A percentile compares a stretch with the other conserved stretches of the same genome.
Conservation (phyloP, 2,888 invertebrate genomes). For the Ectobius pallidus region DNA sequence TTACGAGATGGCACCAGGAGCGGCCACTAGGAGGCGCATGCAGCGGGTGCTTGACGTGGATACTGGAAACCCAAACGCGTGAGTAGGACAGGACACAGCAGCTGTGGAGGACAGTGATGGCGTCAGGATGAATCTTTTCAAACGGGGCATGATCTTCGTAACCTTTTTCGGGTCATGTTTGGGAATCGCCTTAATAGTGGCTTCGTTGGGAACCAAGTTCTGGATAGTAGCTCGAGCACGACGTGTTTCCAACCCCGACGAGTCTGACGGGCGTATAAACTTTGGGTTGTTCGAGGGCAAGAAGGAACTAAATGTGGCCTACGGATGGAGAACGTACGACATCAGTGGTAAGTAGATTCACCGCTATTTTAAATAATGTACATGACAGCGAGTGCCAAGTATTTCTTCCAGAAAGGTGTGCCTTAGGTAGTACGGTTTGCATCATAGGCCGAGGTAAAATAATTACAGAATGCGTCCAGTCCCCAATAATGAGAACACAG, state of each 20-base stretch:
- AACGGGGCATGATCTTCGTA: constrained; percentile 78
- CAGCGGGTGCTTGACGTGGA: constrained; percentile 4
- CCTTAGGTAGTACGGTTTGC: too few relatives aligned
- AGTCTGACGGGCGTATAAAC: constrained; percentile 76
- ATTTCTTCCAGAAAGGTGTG: too few relatives aligned
- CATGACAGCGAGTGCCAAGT: too few relatives aligned
- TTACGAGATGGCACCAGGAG: too few relatives aligned
- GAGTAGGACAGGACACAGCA: background rate
- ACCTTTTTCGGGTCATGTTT: constrained; percentile 81
- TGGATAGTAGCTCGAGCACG: constrained; percentile 81
- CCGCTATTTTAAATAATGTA: too few relatives aligned
- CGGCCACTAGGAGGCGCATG: too few relatives aligned
- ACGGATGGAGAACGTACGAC: constrained; percentile 77
- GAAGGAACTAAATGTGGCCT: constrained; percentile 80
- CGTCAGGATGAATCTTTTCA: constrained; percentile 69
- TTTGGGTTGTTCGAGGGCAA: constrained; percentile 89
- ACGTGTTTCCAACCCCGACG: constrained; percentile 67
- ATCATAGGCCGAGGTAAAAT: too few relatives aligned
- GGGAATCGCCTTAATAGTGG: constrained; percentile 77
- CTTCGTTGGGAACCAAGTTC: constrained; percentile 81
- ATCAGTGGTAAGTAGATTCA: constrained; percentile 74
- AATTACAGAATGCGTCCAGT: too few relatives aligned
- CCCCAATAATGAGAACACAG: too few relatives aligned
- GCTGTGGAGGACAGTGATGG: background rate
- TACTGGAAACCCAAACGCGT: background rate